Conservation (phyloP, 1,140 invertebrate species). For the Planococcus citri region DNA sequence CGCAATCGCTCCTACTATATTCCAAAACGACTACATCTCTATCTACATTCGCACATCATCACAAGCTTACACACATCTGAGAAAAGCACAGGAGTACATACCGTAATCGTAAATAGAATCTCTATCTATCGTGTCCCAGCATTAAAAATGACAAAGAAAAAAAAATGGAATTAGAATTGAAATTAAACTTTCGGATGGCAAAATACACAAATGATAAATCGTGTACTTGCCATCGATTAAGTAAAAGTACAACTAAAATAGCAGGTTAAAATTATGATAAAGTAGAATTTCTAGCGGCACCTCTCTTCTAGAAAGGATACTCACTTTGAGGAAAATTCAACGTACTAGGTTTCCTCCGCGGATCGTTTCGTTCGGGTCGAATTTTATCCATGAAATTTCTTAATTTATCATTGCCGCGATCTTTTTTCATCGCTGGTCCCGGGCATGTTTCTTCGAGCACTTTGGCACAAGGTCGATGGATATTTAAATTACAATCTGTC, state of each 20-base stretch:
- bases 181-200: too few relatives aligned
- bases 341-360: conserved; percentile 38
- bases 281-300: too few relatives aligned
- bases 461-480: conserved; percentile 72
- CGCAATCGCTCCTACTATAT: too few relatives aligned
- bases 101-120: background rate
- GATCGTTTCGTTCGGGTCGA: conserved; percentile 39
- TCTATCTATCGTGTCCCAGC: background rate
- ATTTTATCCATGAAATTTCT: conserved; percentile 65
- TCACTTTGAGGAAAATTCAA: conserved; percentile 39
- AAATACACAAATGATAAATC: too few relatives aligned
- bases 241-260: too few relatives aligned
- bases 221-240: too few relatives aligned
- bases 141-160: background rate
- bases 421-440: conserved; percentile 56
- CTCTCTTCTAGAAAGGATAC: too few relatives aligned
- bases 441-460: conserved; percentile 73
- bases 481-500: conserved; percentile 76
- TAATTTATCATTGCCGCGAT: conserved; percentile 50
- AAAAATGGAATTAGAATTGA: background rate
- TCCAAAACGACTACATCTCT: too few relatives aligned
- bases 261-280: too few relatives aligned
- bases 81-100: background rate
- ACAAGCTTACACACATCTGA: background rate
- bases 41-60: background rate